Base-by-base conservation (phyloP, 2,113 vertebrate genomes). In the Suncus etruscus region DNA sequence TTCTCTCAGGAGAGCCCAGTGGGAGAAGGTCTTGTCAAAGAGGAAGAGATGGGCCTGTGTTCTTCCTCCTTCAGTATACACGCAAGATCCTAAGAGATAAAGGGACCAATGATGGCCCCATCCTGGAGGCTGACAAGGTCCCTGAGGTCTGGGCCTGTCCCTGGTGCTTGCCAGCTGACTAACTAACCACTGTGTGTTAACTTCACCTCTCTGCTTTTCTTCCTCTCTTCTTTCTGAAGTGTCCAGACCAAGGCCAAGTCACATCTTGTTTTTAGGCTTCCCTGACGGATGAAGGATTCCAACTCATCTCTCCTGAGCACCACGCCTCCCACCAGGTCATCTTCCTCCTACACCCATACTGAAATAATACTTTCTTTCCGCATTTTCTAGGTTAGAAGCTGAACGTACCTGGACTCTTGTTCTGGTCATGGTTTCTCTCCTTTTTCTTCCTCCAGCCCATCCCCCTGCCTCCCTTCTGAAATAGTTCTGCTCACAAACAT, bases 251-350 rank as follows among this genome's bases (percentile, higher is more conserved):
- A 50, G 77, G n/a, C 78, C 93, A 81, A 11, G 94, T 96, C 83
- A 96, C 90, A n/a, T 96, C 97, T 97, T 97, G 95, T 98, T 98
- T 5, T 92, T 96, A 98, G 98, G 97, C 97, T 95, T 96, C 95
- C 95, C 95, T 96, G 95, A 84, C 94, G 96, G 95, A 93, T 94
- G 61, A 54, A 95, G 78, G 93, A 92, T 63, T 84, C 92, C 96
- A 94, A 80, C 83, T 90, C 89, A 51, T 86, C 89, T 95, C 95
- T 93, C 58, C 25, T 50, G 63, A 70, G 31, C 45, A 1, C 68
- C 14, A 47, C 20, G 65, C n/a, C 25, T 6, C 16, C 76, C 4
- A 0, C 31, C 15, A 27, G 58, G 66, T 76, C 39, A 0, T 25
- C 63, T 45, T 90, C 69, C 39, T 66, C 88, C 66, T 20, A 11